These are phyloP conservation scores for Tribolium madens DNA, from an alignment of 1,140 invertebrate genomes.

Conservation along the genomic window DNA sequence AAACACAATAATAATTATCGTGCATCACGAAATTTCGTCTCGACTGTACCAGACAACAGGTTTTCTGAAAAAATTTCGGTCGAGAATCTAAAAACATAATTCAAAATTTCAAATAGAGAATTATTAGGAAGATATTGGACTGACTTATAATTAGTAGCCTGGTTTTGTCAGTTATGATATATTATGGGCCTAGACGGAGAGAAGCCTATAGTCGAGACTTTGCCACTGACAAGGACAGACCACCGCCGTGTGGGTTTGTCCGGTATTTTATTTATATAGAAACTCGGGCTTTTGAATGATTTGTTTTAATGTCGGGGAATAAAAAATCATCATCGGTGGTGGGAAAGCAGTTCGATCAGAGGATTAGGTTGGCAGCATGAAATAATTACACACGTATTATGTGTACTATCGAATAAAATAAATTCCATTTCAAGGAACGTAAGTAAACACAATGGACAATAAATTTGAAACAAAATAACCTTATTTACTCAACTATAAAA, in stretches of 20 bases:
- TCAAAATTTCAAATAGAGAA: constrained; percentile 47
- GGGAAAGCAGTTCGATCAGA: background rate
- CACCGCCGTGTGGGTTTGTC: constrained; percentile 16
- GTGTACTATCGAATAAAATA: background rate
- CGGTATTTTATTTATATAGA: constrained; percentile 38
- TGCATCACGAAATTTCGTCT: background rate
- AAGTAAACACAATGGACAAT: constrained; percentile 36
- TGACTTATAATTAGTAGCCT: constrained; percentile 45
- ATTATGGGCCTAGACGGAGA: constrained; percentile 10
- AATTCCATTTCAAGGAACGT: constrained; percentile 36
- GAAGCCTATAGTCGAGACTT: background rate
- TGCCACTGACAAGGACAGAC: background rate
- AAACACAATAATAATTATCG: constrained; percentile 18
- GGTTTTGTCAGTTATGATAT: constrained; percentile 45
- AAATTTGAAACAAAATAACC: constrained; percentile 38
- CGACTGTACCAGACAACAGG: constrained; percentile 18
- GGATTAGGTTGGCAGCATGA: background rate
- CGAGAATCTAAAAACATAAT: constrained; percentile 42
- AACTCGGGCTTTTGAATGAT: constrained; percentile 37
- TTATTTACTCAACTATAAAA: constrained; percentile 38
- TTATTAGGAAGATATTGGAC: constrained; percentile 44
- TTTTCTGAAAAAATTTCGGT: constrained; percentile 22
- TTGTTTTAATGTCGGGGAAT: constrained; percentile 25
- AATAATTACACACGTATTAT: constrained; percentile 23
- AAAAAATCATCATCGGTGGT: constrained; percentile 24